Conservation (phyloP, 2,888 invertebrate genomes). For the Melipona bicolor region DNA sequence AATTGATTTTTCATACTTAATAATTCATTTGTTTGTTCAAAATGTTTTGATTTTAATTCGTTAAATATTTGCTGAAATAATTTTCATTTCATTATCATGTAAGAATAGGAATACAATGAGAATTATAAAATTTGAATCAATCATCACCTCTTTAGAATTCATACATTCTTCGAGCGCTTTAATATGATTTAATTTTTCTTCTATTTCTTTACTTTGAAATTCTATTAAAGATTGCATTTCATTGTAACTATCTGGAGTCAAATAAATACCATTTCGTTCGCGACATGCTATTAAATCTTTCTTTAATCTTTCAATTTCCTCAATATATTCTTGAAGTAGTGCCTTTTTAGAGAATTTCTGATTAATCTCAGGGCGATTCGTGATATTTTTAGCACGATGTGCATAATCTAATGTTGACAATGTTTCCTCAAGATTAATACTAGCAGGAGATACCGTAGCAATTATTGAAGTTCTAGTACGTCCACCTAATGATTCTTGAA, state of each 20-base stretch:
- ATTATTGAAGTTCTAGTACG: constrained; percentile 98
- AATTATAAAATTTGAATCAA: not conserved
- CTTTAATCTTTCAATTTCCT: constrained; percentile 95
- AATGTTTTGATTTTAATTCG: constrained; percentile 75
- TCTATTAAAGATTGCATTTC: constrained; percentile 89
- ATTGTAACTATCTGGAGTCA: constrained; percentile 94
- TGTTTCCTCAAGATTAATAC: constrained; percentile 95
- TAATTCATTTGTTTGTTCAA: constrained; percentile 73
- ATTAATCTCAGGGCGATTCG: constrained; percentile 95
- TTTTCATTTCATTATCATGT: not conserved
- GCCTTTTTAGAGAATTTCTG: constrained; percentile 94
- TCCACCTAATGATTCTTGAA: constrained; percentile 98
- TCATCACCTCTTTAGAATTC: constrained; percentile 86
- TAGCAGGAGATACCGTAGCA: constrained; percentile 97
- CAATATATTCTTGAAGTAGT: constrained; percentile 93
- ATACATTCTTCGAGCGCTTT: constrained; percentile 89
- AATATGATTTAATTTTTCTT: constrained; percentile 88
- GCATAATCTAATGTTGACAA: constrained; percentile 98
- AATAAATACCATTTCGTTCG: constrained; percentile 94
- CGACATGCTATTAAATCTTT: constrained; percentile 94
- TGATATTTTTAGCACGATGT: constrained; percentile 96
- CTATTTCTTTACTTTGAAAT: constrained; percentile 88
- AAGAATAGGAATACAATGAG: not conserved
- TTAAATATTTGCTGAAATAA: constrained; percentile 76
- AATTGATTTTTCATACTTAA: constrained; percentile 84